Evolutionary conservation across 2,797 vertebrate genomes (phyloP).

Genomic region (Pantherophis alleghaniensis): DNA sequence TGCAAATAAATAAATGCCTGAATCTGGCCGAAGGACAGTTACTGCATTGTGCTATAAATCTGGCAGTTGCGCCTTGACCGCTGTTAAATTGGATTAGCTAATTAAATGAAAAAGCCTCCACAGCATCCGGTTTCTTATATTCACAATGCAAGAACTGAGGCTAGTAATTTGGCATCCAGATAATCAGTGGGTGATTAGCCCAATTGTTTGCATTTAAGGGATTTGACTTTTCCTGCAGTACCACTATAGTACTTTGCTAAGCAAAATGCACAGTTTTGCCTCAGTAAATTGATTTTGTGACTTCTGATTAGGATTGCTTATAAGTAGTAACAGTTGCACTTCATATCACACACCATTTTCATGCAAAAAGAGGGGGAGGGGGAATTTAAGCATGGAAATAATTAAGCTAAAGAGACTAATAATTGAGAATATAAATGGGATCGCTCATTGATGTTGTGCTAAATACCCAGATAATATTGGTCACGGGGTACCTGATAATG

Average conservation of each 20-base stretch:
- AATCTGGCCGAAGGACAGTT: constrained; percentile 18
- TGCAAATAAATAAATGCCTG: background rate
- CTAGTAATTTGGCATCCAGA: constrained; percentile 17
- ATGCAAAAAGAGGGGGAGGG: background rate
- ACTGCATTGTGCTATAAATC: constrained; percentile 12
- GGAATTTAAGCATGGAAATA: constrained; percentile 9
- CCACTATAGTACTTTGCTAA: constrained; percentile 15
- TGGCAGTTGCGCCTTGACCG: constrained; percentile 10
- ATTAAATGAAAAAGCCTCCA: constrained; percentile 10
- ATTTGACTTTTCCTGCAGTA: constrained; percentile 23
- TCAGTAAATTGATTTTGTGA: constrained; percentile 26
- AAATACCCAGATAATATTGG: constrained; percentile 27
- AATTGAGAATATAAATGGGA: constrained; percentile 23
- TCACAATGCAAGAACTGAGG: constrained; percentile 20
- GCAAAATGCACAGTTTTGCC: constrained; percentile 39
- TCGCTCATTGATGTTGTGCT: background rate
- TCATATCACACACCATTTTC: constrained; percentile 18
- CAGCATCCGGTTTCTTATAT: background rate
- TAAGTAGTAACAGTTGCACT: constrained; percentile 14
- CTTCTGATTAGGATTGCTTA: constrained; percentile 22
- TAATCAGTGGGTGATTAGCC: constrained; percentile 30
- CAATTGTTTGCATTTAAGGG: constrained; percentile 41
- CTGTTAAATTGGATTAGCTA: constrained; percentile 42
- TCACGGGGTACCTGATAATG: background rate
- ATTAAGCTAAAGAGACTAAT: constrained; percentile 16